Base-by-base conservation (phyloP, 1,140 invertebrate species). In the Drosophila miranda region DNA sequence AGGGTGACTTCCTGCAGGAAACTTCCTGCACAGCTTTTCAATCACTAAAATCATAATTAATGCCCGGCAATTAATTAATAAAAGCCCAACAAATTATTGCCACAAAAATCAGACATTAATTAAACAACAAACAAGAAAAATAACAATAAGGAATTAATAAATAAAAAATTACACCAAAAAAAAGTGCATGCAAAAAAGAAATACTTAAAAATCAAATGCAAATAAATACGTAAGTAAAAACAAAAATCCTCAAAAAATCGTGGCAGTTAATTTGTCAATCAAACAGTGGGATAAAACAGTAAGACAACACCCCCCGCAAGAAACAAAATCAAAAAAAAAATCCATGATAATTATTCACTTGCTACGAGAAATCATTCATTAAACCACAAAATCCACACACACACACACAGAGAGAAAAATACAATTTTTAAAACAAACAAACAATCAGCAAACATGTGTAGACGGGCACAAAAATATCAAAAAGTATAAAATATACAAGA, bases 311-410 rank as follows among this genome's bases (percentile, higher is more conserved):
- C 55, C 74, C 73, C 41, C 14, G 14, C 51, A 41, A 46, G 34
- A 50, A 72, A 50, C 34, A 2, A 1, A 38, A 34, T 5, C 23
- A 23, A 4, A 5, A 13, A 13, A 69, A 73, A 64, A 58, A 46
- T 44, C 72, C 67, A 70, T 73, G 73, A 86, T 86, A 86, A 86
- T 86, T 86, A 86, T 86, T 86, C 82, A 86, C 74, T 76, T 86
- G 80, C 62, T 79, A 57, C 58, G 57, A 51, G 41, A 48, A 45
- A 60, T 28, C 48, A 51, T 41, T 50, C 57, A 52, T 60, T 61
- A 55, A 55, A 69, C 77, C 69, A 57, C 75, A 72, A 86, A 86
- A 86, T 78, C 74, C 81, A 71, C 74, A 75, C 71, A 82, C 64
- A 71, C 74, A 50, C 34, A 49, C 13, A 26, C 3, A 23, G 9